phyloP scores from a whole-genome alignment of 2,888 invertebrate genomes.

The Orgyia antiqua region DNA sequence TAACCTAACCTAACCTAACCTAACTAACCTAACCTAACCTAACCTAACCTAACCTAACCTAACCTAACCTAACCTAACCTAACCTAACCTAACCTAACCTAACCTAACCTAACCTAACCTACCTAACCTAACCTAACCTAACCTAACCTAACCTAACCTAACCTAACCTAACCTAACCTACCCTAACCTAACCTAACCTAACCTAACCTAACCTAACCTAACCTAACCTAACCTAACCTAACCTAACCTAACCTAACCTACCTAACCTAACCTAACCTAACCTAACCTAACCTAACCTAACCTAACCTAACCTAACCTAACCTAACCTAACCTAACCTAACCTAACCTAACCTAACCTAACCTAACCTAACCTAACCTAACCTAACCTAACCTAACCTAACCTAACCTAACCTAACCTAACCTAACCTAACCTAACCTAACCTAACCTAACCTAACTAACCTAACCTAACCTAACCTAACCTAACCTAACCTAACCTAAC shows the following conservation, averaged over 20 bases:
- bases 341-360: constrained; percentile 5
- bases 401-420: constrained; percentile 3
- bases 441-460: constrained; percentile 16
- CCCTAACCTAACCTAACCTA: constrained; percentile 6
- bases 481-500: constrained; percentile 3
- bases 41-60: constrained; percentile 6
- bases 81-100: constrained; percentile 6
- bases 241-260: constrained; percentile 6
- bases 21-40: constrained; percentile 3
- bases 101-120: constrained; percentile 6
- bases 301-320: constrained; percentile 6
- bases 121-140: constrained; percentile 6
- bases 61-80: constrained; percentile 6
- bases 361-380: constrained; percentile 4
- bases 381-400: constrained; percentile 3
- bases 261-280: constrained; percentile 6
- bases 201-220: constrained; percentile 6
- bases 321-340: constrained; percentile 6
- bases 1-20: constrained; percentile 6
- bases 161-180: constrained; percentile 5
- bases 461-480: constrained; percentile 3
- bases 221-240: constrained; percentile 6
- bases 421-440: constrained; percentile 3
- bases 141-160: constrained; percentile 6
- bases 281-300: constrained; percentile 6